Percentiles rank a stretch among this genome's conserved stretches.
Conservation (phyloP, 2,888 invertebrate genomes). For the Empis livida region DNA sequence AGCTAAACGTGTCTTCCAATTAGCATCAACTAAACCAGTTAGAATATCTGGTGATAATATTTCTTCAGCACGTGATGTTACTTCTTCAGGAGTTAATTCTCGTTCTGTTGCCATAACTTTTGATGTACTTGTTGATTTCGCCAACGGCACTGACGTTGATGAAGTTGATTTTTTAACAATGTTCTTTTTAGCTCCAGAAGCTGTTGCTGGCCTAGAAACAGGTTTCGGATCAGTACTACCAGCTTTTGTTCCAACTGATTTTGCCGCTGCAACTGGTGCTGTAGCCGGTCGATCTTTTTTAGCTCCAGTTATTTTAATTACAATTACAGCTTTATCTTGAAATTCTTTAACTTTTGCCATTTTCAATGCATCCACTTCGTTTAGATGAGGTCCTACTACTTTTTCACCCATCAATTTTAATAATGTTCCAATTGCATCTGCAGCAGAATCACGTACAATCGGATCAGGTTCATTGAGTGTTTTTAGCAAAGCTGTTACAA, state of each 20-base stretch:
- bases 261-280: conserved; percentile 21
- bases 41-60: conserved; percentile 50
- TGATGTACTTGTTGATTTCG: conserved; percentile 26
- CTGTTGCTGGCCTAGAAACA: conserved; percentile 28
- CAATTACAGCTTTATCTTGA: conserved; percentile 82
- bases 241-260: conserved; percentile 11
- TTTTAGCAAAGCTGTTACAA: conserved; percentile 65
- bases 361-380: conserved; percentile 81
- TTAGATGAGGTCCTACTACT: conserved; percentile 68
- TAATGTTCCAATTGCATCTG: conserved; percentile 86
- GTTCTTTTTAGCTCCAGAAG: conserved; percentile 19
- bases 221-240: conserved; percentile 28
- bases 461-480: conserved; percentile 55
- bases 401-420: conserved; percentile 92
- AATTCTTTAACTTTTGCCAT: conserved; percentile 90
- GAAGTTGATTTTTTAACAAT: conserved; percentile 16
- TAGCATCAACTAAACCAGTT: conserved; percentile 55
- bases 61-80: conserved; percentile 57
- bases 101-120: conserved; percentile 41
- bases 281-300: conserved; percentile 41
- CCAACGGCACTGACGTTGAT: conserved; percentile 13
- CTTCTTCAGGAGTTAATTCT: conserved; percentile 63
- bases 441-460: conserved; percentile 80
- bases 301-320: conserved; percentile 51
- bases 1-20: conserved; percentile 74